A percentile compares a stretch with the other conserved stretches of the same genome.
These are phyloP conservation scores for Glomeris marginata DNA, from an alignment of 2,888 invertebrate species.

Conservation along the genomic window DNA sequence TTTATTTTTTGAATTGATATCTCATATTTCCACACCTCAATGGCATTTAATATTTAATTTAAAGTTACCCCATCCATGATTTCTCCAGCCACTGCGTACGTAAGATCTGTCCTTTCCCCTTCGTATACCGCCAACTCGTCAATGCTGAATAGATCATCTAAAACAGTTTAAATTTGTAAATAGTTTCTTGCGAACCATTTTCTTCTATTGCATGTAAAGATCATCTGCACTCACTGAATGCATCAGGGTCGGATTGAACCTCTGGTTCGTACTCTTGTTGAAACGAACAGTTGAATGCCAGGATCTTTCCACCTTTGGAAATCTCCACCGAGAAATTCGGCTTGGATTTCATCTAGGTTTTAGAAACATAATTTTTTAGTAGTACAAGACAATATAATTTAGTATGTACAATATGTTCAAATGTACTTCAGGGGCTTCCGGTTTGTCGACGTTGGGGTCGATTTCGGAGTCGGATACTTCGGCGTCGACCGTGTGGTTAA, in stretches of 20 bases:
- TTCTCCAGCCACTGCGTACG: conserved; percentile 81
- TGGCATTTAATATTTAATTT: not conserved
- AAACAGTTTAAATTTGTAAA: no score
- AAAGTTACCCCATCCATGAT: conserved; percentile 77
- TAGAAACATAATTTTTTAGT: conserved; percentile 9
- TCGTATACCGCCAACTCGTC: conserved; percentile 82
- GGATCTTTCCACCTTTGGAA: conserved; percentile 50
- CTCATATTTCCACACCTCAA: no score
- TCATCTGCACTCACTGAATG: conserved; percentile 26
- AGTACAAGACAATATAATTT: not conserved
- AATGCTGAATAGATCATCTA: conserved; percentile 80
- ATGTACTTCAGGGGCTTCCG: conserved; percentile 48
- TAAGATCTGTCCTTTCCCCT: conserved; percentile 73
- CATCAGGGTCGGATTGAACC: conserved; percentile 31
- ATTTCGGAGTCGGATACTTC: conserved; percentile 49
- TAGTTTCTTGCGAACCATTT: no score
- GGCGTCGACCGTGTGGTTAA: conserved; percentile 87
- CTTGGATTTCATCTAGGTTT: conserved; percentile 56
- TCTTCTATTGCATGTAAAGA: no score
- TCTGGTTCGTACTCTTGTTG: conserved; percentile 38
- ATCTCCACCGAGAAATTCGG: conserved; percentile 86
- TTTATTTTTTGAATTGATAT: no score
- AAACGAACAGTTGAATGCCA: conserved; percentile 75
- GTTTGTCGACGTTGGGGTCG: conserved; percentile 41
- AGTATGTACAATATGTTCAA: conserved; percentile 5